phyloP scores from a whole-genome alignment of 2,888 invertebrate species.

The Cenopis cana region DNA sequence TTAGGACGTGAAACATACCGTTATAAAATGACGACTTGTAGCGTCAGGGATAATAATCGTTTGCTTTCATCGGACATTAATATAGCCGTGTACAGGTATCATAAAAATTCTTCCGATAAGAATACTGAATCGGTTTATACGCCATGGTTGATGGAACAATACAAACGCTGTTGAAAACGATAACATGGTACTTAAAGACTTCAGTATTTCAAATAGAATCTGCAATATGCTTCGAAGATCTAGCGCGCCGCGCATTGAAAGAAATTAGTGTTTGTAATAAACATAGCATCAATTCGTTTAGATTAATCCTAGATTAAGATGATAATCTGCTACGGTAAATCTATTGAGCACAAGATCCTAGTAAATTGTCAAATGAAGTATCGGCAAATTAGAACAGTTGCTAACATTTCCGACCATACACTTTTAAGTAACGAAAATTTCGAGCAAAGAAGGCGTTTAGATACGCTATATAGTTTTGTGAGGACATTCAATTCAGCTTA shows the following conservation, averaged over 20 bases:
- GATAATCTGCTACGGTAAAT: constrained; percentile 3
- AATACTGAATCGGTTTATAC: constrained; percentile 27
- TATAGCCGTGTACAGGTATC: constrained; percentile 27
- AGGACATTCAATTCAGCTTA: constrained; percentile 9
- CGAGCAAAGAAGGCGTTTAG: constrained; percentile 22
- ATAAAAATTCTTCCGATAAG: constrained; percentile 39
- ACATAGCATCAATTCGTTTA: constrained; percentile 35
- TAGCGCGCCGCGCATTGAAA: constrained; percentile 29
- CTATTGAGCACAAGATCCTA: not conserved
- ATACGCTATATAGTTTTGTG: constrained; percentile 23
- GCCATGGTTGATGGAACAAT: constrained; percentile 21
- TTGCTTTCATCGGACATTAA: constrained; percentile 4
- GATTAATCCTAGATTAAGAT: constrained; percentile 31
- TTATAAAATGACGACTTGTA: constrained; percentile 5
- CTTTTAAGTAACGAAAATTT: constrained; percentile 20
- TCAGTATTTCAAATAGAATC: constrained; percentile 5
- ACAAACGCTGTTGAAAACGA: constrained; percentile 23
- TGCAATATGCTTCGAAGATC: constrained; percentile 18
- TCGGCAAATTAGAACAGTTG: constrained; percentile 2
- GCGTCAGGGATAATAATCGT: not conserved
- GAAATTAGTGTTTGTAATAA: constrained; percentile 38
- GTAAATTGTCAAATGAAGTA: not conserved
- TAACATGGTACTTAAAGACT: not conserved
- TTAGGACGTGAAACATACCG: constrained; percentile 33
- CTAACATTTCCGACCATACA: constrained; percentile 1